Percentiles rank a stretch among this genome's conserved stretches.
Evolutionary conservation across 2,113 vertebrate genomes (phyloP).

Genomic region (Scytalopus superciliaris): DNA sequence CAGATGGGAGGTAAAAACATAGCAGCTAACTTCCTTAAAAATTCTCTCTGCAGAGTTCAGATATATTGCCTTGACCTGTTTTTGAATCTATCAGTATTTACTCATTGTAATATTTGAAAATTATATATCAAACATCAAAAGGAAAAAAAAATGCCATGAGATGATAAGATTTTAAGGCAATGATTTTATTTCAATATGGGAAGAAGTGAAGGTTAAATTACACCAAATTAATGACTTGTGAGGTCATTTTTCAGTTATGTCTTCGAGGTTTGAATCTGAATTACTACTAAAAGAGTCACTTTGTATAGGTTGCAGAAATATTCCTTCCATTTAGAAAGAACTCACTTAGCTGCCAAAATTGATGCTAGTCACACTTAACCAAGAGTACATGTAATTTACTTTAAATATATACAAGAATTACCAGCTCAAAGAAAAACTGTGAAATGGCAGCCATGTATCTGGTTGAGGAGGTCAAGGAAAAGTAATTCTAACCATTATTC

Average conservation of each 20-base stretch:
- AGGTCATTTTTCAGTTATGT: background rate
- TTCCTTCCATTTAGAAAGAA: background rate
- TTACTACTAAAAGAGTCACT: background rate
- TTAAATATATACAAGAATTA: background rate
- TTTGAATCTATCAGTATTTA: background rate
- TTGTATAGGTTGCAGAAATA: background rate
- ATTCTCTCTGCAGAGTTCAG: background rate
- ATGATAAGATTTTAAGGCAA: background rate
- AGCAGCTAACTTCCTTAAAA: background rate
- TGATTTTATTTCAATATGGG: background rate
- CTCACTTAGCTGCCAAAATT: background rate
- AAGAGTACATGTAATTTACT: background rate
- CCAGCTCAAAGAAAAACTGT: background rate
- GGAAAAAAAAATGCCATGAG: fast-evolving
- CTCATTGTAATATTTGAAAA: background rate
- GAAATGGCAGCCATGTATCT: background rate
- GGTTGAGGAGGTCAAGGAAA: background rate
- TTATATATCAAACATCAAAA: background rate
- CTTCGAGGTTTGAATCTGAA: background rate
- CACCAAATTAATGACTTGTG: background rate
- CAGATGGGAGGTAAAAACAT: background rate
- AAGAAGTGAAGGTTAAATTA: background rate
- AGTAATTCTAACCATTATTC: background rate
- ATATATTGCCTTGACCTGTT: background rate
- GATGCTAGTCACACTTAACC: background rate